These are phyloP conservation scores for Stenodema calcarata DNA, from an alignment of 2,888 invertebrate genomes.

Conservation along the genomic window DNA sequence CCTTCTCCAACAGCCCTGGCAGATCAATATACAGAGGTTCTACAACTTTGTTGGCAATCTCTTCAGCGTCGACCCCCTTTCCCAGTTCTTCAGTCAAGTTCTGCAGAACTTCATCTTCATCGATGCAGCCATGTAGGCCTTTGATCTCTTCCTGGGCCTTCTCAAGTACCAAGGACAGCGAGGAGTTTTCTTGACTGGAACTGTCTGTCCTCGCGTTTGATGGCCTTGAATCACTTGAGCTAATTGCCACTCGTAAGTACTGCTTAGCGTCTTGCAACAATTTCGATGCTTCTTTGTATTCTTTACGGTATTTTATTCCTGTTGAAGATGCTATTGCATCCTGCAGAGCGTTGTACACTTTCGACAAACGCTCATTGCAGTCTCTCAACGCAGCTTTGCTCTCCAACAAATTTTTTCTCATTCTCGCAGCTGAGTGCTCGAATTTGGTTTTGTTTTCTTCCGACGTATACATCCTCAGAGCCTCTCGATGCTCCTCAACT, in stretches of 20 bases:
- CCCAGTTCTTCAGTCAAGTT: too few relatives aligned
- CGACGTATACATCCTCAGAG: background rate
- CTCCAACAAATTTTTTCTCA: background rate
- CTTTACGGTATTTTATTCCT: constrained; percentile 3
- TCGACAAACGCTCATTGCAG: background rate
- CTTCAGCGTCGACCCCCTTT: too few relatives aligned
- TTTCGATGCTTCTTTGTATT: constrained; percentile 19
- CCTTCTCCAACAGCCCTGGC: background rate
- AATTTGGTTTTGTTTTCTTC: background rate
- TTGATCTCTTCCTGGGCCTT: background rate
- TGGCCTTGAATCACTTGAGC: background rate
- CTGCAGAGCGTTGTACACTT: background rate
- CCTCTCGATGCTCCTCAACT: background rate
- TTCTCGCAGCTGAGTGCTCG: background rate
- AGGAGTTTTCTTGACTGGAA: background rate
- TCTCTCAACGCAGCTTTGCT: background rate
- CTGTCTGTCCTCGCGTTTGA: background rate
- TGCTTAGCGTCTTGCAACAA: background rate
- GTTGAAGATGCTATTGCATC: background rate
- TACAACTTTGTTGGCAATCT: too few relatives aligned
- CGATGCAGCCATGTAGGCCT: too few relatives aligned
- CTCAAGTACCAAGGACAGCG: background rate
- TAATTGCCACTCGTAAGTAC: background rate
- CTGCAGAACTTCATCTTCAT: too few relatives aligned
- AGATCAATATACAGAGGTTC: background rate